Evolutionary conservation across 2,797 vertebrate genomes (phyloP), one percentile per base, ranked within the genome.

Genomic region (Adelosebastes latens): DNA sequence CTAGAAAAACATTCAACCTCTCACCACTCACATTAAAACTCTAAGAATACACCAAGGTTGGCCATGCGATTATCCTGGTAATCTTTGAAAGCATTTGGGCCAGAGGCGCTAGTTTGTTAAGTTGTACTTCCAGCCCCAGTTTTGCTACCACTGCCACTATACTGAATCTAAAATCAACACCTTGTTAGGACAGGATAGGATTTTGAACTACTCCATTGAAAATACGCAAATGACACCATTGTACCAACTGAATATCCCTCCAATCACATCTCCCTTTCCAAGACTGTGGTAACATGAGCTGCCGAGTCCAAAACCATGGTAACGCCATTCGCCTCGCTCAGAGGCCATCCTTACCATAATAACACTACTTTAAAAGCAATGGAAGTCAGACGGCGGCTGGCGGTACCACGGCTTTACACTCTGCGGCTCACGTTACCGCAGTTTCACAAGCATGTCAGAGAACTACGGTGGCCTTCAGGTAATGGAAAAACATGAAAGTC

Each of bases 1-100:
- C 31, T 42, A 60, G 24, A 79, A 61, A 83, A 87, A 81, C 83
- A 87, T 83, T 88, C 64, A 61, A 52, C 56, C 60, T 79, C 39
- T 72, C 73, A 82, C 1, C 75, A 66, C 67, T 61, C 60, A 69
- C 63, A 75, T 62, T 62, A 84, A 84, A 87, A 73, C 72, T 52
- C 67, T 70, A 72, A 85, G 80, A 88, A 88, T 84, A 84, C 55
- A 65, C 49, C 42, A 22, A 72, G 55, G 82, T 9, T 52, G 52
- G n/a, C 65, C 61, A 49, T 34, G 8, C 1, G 59, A 72, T 87
- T 72, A 69, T 68, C 34, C 62, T 12, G 13, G n/a, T 80, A 74
- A 88, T 78, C 82, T 53, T 56, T 62, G 18, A 80, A 71, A 81
- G 67, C 64, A 14, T 84, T 58, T 79, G 11, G 76, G 31, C 46